Evolutionary conservation across 2,113 vertebrate species (phyloP), one percentile per base, ranked within the genome.

Genomic region (Takifugu bimaculatus): DNA sequence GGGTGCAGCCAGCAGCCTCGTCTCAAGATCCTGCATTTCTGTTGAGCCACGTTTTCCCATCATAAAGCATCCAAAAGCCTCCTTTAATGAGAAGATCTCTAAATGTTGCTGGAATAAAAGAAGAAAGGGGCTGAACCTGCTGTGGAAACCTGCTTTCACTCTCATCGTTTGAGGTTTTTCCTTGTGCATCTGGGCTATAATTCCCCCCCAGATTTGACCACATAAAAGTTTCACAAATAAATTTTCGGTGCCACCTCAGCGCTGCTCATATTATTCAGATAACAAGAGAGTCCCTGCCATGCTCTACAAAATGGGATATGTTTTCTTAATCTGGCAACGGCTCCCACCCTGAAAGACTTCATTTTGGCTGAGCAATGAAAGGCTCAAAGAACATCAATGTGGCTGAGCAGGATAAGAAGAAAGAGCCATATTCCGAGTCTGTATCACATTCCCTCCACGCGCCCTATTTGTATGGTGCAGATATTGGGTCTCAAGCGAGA

Each of bases 321-420:
- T 87, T 88, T 87, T 78, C 82, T 76, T 85, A 85, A 88, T 87
- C 88, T 88, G 81, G 79, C 86, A 83, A 72, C 82, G 58, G 88
- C 76, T 74, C 39, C 4, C 50, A 62, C 63, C 71, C 61, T 86
- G 79, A 87, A 88, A 87, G 84, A 78, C 86, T 89, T 87, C 78
- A 85, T 87, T 88, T 86, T 79, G 77, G 85, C 81, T 85, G 80
- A 88, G 87, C 84, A 80, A 79, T 83, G 83, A 83, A 86, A 83
- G 84, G 82, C 85, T 88, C 72, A 83, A 74, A 48, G 4, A 81
- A 84, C 85, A 87, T 87, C 83, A 88, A 87, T 89, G 82, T 86
- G 85, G 77, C 83, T 79, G 80, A 88, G 83, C 65, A 66, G 86
- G 87, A 88, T 88, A 82, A 88, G 86, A 87, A 77, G 85, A 87